Conservation (phyloP, 2,113 vertebrate genomes). For the Vicugna pacos region DNA sequence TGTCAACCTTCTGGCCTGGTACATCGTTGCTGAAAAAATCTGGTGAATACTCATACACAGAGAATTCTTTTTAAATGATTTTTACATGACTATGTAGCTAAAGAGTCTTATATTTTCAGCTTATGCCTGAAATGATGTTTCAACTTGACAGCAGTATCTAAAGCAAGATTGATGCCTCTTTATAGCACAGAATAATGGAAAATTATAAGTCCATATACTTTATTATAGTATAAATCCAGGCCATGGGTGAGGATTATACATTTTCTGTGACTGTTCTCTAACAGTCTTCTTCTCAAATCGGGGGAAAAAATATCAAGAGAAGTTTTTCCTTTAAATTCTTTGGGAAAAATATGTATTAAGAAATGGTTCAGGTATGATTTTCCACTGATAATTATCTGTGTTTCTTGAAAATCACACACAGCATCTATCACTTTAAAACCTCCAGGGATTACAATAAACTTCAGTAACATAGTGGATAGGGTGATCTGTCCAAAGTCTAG, state of each 20-base stretch:
- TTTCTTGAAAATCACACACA: not conserved
- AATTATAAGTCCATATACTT: not conserved
- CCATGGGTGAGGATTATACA: not conserved
- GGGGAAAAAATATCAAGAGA: not conserved
- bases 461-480: not conserved
- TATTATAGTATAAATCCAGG: not conserved
- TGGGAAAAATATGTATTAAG: not conserved
- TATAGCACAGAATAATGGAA: not conserved
- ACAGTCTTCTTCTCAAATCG: not conserved
- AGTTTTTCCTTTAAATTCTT: not conserved
- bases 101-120: constrained; percentile 4
- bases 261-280: not conserved
- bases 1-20: constrained; percentile 34
- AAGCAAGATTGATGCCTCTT: not conserved
- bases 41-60: not conserved
- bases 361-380: not conserved
- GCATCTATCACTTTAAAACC: not conserved
- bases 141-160: not conserved
- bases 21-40: constrained; percentile 14
- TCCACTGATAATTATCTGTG: not conserved
- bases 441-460: not conserved
- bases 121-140: not conserved
- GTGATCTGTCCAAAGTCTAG: not conserved
- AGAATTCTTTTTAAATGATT: not conserved
- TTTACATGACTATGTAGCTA: not conserved